Percentiles rank a stretch among this genome's conserved stretches.
These are phyloP conservation scores for Anoplolepis gracilipes DNA, from an alignment of 1,140 invertebrate species.

Conservation along the genomic window DNA sequence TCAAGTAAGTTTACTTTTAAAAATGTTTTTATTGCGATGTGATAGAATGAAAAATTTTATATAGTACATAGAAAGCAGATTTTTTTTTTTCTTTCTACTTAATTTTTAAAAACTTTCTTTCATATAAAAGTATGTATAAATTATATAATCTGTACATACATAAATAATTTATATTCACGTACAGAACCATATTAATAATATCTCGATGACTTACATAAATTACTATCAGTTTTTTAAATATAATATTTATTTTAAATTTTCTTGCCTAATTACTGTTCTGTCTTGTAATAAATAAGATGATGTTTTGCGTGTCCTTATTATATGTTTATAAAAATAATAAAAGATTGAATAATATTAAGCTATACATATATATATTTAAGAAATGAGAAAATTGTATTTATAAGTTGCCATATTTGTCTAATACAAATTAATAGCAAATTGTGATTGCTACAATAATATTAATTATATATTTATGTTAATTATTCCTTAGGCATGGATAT, in stretches of 20 bases:
- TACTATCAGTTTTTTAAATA: neutral
- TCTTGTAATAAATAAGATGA: neutral
- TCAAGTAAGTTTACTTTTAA: conserved; percentile 89
- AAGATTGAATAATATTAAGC: neutral
- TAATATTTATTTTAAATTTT: conserved; percentile 52
- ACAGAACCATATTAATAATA: no score
- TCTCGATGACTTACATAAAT: conserved; percentile 7
- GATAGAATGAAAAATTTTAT: conserved; percentile 6
- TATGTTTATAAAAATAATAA: neutral
- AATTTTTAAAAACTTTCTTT: neutral
- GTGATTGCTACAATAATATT: neutral
- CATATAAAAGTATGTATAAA: conserved; percentile 53
- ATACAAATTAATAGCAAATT: neutral
- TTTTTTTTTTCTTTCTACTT: neutral
- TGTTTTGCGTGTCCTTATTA: neutral
- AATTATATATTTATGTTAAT: conserved; percentile 34
- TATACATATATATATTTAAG: neutral
- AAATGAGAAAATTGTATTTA: neutral
- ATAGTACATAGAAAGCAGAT: neutral
- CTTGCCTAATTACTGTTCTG: neutral
- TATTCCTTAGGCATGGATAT: conserved; percentile 80
- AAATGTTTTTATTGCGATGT: neutral
- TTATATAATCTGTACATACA: conserved; percentile 56
- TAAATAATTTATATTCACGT: no score
- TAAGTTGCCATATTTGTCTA: neutral